Conservation (phyloP, 2,888 invertebrate species). For the Cynaeus angustus region DNA sequence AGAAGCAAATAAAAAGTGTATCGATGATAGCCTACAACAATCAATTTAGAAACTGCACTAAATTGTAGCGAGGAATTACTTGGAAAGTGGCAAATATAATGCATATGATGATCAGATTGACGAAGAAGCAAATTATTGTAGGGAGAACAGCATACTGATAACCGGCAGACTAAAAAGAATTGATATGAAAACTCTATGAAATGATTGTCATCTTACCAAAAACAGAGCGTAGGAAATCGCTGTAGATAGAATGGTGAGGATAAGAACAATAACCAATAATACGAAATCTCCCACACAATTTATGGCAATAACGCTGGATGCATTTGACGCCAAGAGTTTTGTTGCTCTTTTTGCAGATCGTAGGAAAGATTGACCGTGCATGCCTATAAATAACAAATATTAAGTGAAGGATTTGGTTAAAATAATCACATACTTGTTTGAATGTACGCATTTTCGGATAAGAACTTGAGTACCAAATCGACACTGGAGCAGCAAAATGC, state of each 20-base stretch:
- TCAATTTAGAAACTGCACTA: background rate
- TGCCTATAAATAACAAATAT: constrained; percentile 60
- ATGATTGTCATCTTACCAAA: constrained; percentile 23
- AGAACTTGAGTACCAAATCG: constrained; percentile 57
- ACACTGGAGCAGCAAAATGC: constrained; percentile 36
- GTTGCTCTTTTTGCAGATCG: constrained; percentile 62
- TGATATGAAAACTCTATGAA: no score
- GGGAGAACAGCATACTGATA: background rate
- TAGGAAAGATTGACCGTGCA: constrained; percentile 62
- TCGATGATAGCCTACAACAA: constrained; percentile 58
- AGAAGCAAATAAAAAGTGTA: constrained; percentile 61
- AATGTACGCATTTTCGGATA: constrained; percentile 63
- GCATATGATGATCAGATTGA: constrained; percentile 8
- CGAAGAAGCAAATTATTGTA: background rate
- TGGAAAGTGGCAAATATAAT: constrained; percentile 1
- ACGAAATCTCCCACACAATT: constrained; percentile 62
- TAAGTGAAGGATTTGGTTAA: no score
- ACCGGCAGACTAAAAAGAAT: background rate
- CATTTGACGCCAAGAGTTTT: constrained; percentile 59
- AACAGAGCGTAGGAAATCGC: constrained; percentile 29
- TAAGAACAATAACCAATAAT: constrained; percentile 53
- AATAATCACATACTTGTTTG: constrained; percentile 56
- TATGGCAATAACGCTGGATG: constrained; percentile 57
- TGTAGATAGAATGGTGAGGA: constrained; percentile 21
- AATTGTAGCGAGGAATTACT: background rate